Evolutionary conservation across 2,113 vertebrate species (phyloP).

Genomic region (Stercorarius parasiticus): DNA sequence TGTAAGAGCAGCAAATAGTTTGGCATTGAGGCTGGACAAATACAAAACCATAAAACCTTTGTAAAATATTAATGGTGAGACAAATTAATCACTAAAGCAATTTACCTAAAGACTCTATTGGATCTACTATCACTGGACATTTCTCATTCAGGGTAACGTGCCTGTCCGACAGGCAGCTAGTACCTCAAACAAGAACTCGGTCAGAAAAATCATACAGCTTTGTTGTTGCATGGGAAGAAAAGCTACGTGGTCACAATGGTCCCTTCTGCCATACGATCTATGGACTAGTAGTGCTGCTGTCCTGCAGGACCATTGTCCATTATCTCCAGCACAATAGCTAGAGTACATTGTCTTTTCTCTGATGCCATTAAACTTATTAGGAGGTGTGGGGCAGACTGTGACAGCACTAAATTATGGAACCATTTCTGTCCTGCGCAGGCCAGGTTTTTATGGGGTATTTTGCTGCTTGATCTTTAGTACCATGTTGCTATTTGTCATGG

Average conservation of each 20-base stretch:
- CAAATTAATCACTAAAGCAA: neutral
- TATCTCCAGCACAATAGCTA: neutral
- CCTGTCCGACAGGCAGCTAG: neutral
- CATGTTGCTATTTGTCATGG: neutral
- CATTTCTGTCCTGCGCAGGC: neutral
- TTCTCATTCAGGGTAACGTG: neutral
- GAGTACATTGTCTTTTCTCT: neutral
- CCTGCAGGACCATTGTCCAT: neutral
- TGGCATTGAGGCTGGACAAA: neutral
- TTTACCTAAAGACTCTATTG: neutral
- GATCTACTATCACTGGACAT: neutral
- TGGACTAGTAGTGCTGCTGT: neutral
- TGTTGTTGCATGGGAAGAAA: constrained; percentile 17
- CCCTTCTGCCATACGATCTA: neutral
- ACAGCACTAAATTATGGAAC: neutral
- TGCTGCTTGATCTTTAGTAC: neutral
- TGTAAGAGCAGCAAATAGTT: neutral
- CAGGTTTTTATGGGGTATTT: neutral
- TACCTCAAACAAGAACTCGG: neutral
- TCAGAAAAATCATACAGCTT: neutral
- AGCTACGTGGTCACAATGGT: neutral
- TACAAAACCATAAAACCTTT: neutral
- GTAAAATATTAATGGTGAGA: neutral
- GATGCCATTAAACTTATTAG: neutral
- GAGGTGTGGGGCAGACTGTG: neutral